Evolutionary conservation across 2,113 vertebrate genomes (phyloP).

Genomic region (Ptilonorhynchus violaceus): DNA sequence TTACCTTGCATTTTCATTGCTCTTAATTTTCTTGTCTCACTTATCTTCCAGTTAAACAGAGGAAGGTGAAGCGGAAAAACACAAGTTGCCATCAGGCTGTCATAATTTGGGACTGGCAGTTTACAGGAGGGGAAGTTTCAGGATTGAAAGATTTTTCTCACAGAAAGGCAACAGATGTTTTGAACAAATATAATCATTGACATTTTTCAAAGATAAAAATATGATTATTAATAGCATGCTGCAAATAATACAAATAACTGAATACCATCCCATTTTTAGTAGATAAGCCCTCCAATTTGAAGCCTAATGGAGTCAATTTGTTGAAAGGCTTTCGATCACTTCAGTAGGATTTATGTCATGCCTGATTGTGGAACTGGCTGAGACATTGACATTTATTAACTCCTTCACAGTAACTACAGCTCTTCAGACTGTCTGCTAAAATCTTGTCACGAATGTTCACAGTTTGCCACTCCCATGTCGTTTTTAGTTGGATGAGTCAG

Average conservation of each 20-base stretch:
- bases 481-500: not conserved
- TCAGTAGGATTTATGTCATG: not conserved
- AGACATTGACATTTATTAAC: not conserved
- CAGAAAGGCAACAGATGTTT: not conserved
- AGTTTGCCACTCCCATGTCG: not conserved
- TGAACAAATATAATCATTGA: not conserved
- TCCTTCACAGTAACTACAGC: not conserved
- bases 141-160: not conserved
- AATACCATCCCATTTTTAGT: not conserved
- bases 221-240: not conserved
- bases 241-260: not conserved
- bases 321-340: not conserved
- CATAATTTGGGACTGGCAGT: not conserved
- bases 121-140: not conserved
- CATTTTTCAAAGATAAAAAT: not conserved
- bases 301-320: not conserved
- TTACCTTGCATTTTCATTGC: not conserved
- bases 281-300: not conserved
- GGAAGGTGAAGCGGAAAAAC: not conserved
- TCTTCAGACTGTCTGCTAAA: not conserved
- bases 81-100: not conserved
- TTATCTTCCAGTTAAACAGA: not conserved
- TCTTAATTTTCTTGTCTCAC: not conserved
- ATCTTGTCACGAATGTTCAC: not conserved
- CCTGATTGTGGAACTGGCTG: not conserved